phyloP scores from a whole-genome alignment of 92 coral and sea anemone genomes.

The Epizoanthus stellaris region DNA sequence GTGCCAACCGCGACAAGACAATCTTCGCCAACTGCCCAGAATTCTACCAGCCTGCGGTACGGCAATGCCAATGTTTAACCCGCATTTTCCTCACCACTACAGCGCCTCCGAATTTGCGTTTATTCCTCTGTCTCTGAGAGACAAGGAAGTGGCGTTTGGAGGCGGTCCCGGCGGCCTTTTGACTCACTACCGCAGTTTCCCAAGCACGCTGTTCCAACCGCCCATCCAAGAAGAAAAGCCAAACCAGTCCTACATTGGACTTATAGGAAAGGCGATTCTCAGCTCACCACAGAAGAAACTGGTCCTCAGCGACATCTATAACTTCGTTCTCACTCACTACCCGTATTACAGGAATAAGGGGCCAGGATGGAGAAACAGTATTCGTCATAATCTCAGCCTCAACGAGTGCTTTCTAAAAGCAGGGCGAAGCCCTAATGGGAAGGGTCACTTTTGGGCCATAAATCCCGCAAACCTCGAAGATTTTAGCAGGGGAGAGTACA shows the following conservation, averaged over 20 bases:
- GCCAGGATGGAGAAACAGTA: conserved; percentile 69
- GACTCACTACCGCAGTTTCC: conserved; percentile 15
- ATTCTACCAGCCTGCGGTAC: conserved; percentile 21
- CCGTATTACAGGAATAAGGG: conserved; percentile 69
- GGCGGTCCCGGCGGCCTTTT: background rate
- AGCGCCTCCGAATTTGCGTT: conserved; percentile 31
- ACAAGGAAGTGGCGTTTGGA: conserved; percentile 6
- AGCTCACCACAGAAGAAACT: conserved; percentile 62
- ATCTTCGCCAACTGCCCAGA: conserved; percentile 12
- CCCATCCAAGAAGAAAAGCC: conserved; percentile 60
- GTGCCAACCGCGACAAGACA: conserved; percentile 19
- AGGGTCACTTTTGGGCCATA: conserved; percentile 67
- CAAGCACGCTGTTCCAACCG: background rate
- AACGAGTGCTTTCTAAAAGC: conserved; percentile 66
- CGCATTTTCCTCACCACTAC: conserved; percentile 19
- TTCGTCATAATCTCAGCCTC: conserved; percentile 59
- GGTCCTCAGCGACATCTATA: conserved; percentile 63
- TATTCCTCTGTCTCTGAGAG: conserved; percentile 17
- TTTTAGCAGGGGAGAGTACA: conserved; percentile 62
- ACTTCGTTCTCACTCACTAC: conserved; percentile 63
- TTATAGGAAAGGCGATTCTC: conserved; percentile 65
- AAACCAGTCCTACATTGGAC: conserved; percentile 64
- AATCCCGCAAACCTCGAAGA: conserved; percentile 66
- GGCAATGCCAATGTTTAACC: background rate
- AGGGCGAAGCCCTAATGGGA: conserved; percentile 68